These are phyloP conservation scores for Cavia aperea DNA, from an alignment of 2,113 vertebrate genomes.

Conservation along the genomic window DNA sequence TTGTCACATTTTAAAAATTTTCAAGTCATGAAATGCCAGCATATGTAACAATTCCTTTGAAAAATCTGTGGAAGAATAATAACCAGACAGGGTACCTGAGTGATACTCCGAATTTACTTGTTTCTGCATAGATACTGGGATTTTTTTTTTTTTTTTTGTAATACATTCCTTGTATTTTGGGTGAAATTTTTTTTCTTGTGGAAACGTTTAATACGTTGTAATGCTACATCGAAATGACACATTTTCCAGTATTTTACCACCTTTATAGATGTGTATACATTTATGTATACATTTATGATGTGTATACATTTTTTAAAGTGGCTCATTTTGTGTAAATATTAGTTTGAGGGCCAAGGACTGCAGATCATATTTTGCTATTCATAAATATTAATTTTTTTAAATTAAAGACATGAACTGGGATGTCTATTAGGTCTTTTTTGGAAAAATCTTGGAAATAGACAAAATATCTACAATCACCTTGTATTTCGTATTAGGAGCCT, in stretches of 20 bases:
- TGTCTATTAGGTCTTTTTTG: not conserved
- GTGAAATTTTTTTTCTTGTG: not conserved
- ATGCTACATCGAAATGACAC: not conserved
- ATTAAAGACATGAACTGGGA: not conserved
- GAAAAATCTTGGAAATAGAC: slow-evolving; percentile 3
- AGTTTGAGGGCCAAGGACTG: not conserved
- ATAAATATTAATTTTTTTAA: not conserved
- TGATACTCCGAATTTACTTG: not conserved
- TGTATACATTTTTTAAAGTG: not conserved
- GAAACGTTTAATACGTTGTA: not conserved
- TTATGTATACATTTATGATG: too few relatives aligned
- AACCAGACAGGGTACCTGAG: not conserved
- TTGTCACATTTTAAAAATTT: slow-evolving; percentile 18
- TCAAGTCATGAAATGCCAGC: slow-evolving; percentile 55
- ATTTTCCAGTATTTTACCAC: slow-evolving; percentile 27
- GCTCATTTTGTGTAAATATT: slow-evolving; percentile 35
- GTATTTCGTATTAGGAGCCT: slow-evolving; percentile 22
- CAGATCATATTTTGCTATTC: not conserved
- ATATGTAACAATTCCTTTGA: slow-evolving; percentile 56
- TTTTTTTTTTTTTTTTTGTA: not conserved
- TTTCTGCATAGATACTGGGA: not conserved
- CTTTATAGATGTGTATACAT: not conserved
- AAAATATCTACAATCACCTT: not conserved
- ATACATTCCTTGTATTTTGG: not conserved
- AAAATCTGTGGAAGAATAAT: not conserved